These are phyloP conservation scores for Andricus quercusramuli DNA, from an alignment of 2,888 invertebrate species.

Conservation along the genomic window DNA sequence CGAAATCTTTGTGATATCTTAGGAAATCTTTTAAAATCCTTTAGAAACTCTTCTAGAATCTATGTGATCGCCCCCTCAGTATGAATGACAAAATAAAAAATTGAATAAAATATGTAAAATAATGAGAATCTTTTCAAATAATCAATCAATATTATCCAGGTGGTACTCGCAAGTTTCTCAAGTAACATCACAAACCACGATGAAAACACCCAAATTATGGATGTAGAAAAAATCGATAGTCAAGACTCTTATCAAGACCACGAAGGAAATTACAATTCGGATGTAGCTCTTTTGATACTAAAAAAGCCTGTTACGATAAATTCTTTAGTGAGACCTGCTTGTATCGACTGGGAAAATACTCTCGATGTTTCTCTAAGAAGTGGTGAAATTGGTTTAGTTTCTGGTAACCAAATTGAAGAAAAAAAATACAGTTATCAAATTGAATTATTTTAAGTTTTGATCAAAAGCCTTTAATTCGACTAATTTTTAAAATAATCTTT, in stretches of 20 bases:
- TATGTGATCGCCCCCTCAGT: no score
- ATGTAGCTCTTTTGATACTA: slow-evolving; percentile 80
- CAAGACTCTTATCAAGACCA: slow-evolving; percentile 80
- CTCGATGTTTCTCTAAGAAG: slow-evolving; percentile 53
- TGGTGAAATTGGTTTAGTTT: slow-evolving; percentile 62
- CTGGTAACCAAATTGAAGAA: slow-evolving; percentile 56
- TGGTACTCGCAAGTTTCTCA: slow-evolving; percentile 73
- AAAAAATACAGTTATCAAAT: neutral
- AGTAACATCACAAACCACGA: slow-evolving; percentile 69
- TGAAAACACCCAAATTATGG: slow-evolving; percentile 67
- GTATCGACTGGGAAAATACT: slow-evolving; percentile 76
- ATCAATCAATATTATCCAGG: slow-evolving; percentile 42
- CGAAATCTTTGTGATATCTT: no score
- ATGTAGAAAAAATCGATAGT: slow-evolving; percentile 77
- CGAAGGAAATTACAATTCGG: slow-evolving; percentile 81
- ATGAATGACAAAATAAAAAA: neutral
- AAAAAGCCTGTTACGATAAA: slow-evolving; percentile 76
- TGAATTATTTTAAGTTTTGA: neutral
- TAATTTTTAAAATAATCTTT: slow-evolving; percentile 35
- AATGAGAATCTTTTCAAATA: neutral
- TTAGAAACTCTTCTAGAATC: no score
- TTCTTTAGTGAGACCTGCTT: slow-evolving; percentile 79
- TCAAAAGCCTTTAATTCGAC: no score
- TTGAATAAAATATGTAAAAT: neutral
- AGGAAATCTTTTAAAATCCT: no score